phyloP scores from a whole-genome alignment of 2,888 invertebrate species.

The Phalera bucephala region DNA sequence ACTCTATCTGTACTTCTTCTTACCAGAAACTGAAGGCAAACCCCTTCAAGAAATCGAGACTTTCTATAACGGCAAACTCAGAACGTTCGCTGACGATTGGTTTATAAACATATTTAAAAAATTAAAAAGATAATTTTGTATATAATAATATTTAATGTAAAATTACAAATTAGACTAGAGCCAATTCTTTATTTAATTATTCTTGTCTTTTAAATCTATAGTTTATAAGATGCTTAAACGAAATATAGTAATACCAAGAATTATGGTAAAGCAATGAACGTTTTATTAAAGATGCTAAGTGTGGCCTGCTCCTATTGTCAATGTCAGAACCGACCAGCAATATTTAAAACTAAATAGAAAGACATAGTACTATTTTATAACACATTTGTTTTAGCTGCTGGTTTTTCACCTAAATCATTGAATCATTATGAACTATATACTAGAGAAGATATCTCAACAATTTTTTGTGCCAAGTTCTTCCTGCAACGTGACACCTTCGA shows the following conservation, averaged over 20 bases:
- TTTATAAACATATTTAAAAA: constrained; percentile 61
- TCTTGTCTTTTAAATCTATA: neutral
- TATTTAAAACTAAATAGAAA: no score
- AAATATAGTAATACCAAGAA: neutral
- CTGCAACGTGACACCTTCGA: no score
- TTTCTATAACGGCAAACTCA: constrained; percentile 60
- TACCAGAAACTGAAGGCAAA: constrained; percentile 83
- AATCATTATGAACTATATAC: no score
- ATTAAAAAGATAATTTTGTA: constrained; percentile 39
- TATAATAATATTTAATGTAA: constrained; percentile 13
- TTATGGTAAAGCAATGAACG: no score
- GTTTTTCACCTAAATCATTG: no score
- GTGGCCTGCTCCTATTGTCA: no score
- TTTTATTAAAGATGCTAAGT: no score
- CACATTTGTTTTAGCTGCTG: no score
- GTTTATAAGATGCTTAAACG: neutral
- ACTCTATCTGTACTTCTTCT: constrained; percentile 73
- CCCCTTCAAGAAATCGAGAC: constrained; percentile 76
- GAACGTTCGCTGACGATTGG: constrained; percentile 69
- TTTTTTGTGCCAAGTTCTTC: no score
- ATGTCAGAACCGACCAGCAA: no score
- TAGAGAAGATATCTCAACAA: no score
- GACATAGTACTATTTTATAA: no score
- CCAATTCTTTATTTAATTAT: constrained; percentile 17
- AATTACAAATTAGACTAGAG: constrained; percentile 29